Conservation (phyloP, 1,140 invertebrate genomes). For the Drosophila nannoptera region DNA sequence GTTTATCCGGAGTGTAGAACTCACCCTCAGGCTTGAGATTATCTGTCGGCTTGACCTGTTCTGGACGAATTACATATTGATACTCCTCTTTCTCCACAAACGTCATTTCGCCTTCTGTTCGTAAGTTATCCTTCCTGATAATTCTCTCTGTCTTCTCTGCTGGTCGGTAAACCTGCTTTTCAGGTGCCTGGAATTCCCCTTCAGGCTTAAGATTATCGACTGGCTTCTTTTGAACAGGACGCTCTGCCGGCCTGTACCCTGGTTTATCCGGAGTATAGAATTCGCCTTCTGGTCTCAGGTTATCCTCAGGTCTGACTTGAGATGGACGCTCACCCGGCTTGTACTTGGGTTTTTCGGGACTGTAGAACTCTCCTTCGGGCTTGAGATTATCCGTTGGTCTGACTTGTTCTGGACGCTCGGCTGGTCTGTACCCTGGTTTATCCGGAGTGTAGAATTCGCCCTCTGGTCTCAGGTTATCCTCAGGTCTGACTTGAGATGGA, state of each 20-base stretch:
- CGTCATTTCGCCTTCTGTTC: slow-evolving; percentile 82
- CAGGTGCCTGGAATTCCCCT: slow-evolving; percentile 80
- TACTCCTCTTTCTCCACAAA: slow-evolving; percentile 77
- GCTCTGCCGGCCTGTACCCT: slow-evolving; percentile 80
- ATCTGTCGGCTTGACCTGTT: slow-evolving; percentile 82
- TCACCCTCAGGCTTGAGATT: slow-evolving; percentile 82
- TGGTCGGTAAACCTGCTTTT: slow-evolving; percentile 66
- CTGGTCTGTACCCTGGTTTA: not conserved
- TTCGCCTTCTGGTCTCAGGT: too few species aligned
- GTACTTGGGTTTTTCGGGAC: not conserved
- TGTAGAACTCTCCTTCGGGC: not conserved
- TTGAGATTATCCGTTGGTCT: not conserved
- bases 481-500: not conserved
- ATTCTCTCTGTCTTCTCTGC: slow-evolving; percentile 21
- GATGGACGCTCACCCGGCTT: too few species aligned
- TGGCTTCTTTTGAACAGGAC: slow-evolving; percentile 77
- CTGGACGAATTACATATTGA: slow-evolving; percentile 81
- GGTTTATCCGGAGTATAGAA: slow-evolving; percentile 32
- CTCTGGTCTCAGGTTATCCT: not conserved
- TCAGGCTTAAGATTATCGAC: slow-evolving; percentile 82
- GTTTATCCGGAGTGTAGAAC: slow-evolving; percentile 71
- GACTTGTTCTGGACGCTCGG: not conserved
- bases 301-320: too few species aligned
- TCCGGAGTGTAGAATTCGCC: not conserved
- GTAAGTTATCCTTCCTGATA: slow-evolving; percentile 72